A percentile compares a stretch with the other conserved stretches of the same genome.
These are phyloP conservation scores for Condylostylus longicornis DNA, from an alignment of 1,140 invertebrate species.

Conservation along the genomic window DNA sequence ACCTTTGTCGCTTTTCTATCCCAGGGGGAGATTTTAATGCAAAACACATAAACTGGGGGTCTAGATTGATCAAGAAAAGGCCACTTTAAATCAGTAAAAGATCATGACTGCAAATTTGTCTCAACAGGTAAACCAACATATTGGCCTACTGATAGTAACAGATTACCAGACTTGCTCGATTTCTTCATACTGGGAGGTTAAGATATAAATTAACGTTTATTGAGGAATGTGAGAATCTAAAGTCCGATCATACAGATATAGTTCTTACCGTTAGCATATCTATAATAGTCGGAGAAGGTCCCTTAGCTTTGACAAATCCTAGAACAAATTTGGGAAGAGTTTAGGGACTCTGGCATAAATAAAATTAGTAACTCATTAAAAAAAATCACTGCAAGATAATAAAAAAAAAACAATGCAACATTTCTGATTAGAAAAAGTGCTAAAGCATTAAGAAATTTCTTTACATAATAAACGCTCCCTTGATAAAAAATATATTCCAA, in stretches of 20 bases:
- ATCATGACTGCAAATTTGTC: background rate
- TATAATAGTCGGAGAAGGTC: background rate
- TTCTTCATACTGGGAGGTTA: too few species aligned
- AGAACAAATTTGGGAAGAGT: background rate
- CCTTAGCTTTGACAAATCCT: background rate
- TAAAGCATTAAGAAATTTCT: too few species aligned
- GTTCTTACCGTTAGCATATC: too few species aligned
- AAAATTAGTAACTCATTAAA: background rate
- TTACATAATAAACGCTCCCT: too few species aligned
- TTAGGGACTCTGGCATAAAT: background rate
- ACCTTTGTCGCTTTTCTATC: background rate
- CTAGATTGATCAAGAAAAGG: background rate
- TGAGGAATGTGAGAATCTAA: too few species aligned
- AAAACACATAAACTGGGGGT: background rate
- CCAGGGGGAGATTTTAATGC: too few species aligned
- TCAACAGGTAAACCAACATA: constrained; percentile 17
- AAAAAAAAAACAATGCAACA: background rate
- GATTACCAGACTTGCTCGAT: too few species aligned
- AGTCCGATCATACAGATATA: too few species aligned
- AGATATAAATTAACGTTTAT: too few species aligned
- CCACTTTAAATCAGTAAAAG: background rate
- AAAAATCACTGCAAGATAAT: background rate
- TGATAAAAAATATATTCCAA: too few species aligned
- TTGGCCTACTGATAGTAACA: too few species aligned
- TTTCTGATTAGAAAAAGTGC: too few species aligned